A percentile compares a stretch with the other conserved stretches of the same genome.
phyloP scores from a whole-genome alignment of 2,888 invertebrate species.

The Xestoiulus laeticollis region DNA sequence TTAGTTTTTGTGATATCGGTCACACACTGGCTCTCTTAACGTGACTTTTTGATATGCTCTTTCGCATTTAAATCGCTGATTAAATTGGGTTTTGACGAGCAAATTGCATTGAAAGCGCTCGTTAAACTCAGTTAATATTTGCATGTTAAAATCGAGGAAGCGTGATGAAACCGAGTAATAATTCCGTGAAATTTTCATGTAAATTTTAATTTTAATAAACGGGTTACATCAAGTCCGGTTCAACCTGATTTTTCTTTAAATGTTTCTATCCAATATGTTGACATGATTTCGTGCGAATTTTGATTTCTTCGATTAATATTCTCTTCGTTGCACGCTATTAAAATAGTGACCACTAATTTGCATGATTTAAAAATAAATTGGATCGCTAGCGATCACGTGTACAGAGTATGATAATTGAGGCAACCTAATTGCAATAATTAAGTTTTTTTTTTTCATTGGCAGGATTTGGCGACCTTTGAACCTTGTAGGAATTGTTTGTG shows the following conservation, averaged over 20 bases:
- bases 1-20: too few species aligned
- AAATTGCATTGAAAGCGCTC: not conserved
- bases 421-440: conserved; percentile 21
- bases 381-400: not conserved
- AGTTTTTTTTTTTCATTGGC: not conserved
- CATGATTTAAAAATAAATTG: not conserved
- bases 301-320: not conserved
- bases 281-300: not conserved
- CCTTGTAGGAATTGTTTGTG: not conserved
- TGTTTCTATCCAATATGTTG: not conserved
- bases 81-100: not conserved
- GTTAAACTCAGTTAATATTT: not conserved
- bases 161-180: not conserved
- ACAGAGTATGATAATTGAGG: not conserved
- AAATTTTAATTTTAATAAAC: not conserved
- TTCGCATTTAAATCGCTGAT: too few species aligned
- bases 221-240: not conserved
- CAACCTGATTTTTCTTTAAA: not conserved
- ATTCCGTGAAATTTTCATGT: not conserved
- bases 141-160: not conserved
- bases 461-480: not conserved
- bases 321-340: not conserved
- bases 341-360: not conserved
- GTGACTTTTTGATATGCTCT: too few species aligned
- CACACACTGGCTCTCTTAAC: too few species aligned